Evolutionary conservation across 2,888 invertebrate species (phyloP), one percentile per base, ranked within the genome.

Genomic region (Temnothorax rugatulus): DNA sequence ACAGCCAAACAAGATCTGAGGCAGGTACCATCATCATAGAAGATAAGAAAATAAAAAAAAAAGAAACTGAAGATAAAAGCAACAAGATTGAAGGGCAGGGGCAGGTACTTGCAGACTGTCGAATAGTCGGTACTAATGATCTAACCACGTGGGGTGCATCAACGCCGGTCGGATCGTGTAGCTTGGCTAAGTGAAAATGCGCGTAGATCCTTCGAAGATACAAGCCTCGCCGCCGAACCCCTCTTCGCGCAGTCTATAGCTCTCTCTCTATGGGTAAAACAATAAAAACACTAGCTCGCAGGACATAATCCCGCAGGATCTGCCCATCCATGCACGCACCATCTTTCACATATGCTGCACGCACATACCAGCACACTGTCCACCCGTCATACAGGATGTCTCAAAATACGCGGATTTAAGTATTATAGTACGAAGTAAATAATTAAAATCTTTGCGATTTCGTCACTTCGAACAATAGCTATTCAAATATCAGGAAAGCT

Each of bases 171-270:
- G 90, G 92, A 92, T 93, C 94, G 93, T 94, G 93, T 94, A 94
- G 93, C 92, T 15, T 91, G 82, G 93, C 93, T 94, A 94, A 94
- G 94, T 94, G 93, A 94, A 94, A 94, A 94, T 94, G 90, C 92
- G 92, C 93, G 93, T 94, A 93, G 94, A 93, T 93, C 89, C 90
- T 89, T 87, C 89, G 81, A 86, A 92, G 93, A 93, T 93, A 93
- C 89, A 87, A 88, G 86, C n/a, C 59, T 44, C 79, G 47, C 69
- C 59, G 57, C n/a, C 34, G 29, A 52, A 41, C 74, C 68, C 52
- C 29, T 74, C 61, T 38, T 61, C 68, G 71, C 52, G 71, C 29
- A 52, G 61, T 63, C 86, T 84, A 87, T 15, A 8, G 41, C 15
- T n/a, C 21, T 21, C 21, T 21, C 4, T 57, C 57, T 57, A 15